phyloP scores from a whole-genome alignment of 1,140 invertebrate genomes.

The Mactra quadrangularis region DNA sequence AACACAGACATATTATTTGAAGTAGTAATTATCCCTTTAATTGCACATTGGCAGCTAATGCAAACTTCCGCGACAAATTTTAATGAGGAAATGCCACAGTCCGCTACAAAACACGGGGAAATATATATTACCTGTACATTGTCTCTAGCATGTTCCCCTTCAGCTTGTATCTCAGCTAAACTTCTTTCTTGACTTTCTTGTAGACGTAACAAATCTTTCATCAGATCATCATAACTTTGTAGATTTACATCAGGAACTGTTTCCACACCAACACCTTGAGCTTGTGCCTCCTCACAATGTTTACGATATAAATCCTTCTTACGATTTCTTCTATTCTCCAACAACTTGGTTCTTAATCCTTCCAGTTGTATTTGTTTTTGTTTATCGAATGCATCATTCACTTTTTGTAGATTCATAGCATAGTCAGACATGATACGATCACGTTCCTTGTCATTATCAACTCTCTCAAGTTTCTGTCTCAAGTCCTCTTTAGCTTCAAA shows the following conservation, averaged over 20 bases:
- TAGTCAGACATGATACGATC: slow-evolving; percentile 80
- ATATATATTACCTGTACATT: slow-evolving; percentile 32
- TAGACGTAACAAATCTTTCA: slow-evolving; percentile 69
- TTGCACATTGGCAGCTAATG: too few relatives aligned
- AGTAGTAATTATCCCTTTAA: too few relatives aligned
- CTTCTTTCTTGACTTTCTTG: slow-evolving; percentile 74
- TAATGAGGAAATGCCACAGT: too few relatives aligned
- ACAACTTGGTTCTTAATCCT: slow-evolving; percentile 71
- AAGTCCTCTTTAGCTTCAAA: slow-evolving; percentile 73
- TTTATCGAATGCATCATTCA: slow-evolving; percentile 78
- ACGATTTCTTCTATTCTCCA: slow-evolving; percentile 73
- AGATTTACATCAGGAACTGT: slow-evolving; percentile 73
- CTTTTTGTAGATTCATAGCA: slow-evolving; percentile 75
- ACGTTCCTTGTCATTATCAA: slow-evolving; percentile 74
- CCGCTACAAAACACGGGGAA: too few relatives aligned
- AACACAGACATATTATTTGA: too few relatives aligned
- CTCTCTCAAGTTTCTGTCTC: slow-evolving; percentile 70
- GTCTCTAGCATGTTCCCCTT: slow-evolving; percentile 59
- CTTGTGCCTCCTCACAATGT: slow-evolving; percentile 77
- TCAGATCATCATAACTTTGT: slow-evolving; percentile 77
- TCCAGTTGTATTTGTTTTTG: slow-evolving; percentile 78
- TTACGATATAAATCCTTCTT: slow-evolving; percentile 79
- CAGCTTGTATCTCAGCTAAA: slow-evolving; percentile 71
- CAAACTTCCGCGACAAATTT: too few relatives aligned
- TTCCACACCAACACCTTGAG: slow-evolving; percentile 71